Evolutionary conservation across 2,888 invertebrate genomes (phyloP).

Genomic region (Catonia carolina): DNA sequence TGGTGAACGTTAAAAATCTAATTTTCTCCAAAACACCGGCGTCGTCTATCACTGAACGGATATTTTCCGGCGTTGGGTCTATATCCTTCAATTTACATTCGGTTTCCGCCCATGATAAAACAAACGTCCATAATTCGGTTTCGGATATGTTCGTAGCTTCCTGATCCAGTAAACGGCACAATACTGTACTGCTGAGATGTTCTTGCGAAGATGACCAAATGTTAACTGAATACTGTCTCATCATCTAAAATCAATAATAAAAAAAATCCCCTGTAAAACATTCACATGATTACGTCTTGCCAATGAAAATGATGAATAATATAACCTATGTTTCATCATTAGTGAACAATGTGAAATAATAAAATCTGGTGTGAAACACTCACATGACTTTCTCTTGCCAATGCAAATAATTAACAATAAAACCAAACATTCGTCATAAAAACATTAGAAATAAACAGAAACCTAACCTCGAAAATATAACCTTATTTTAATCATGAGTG

Average conservation of each 20-base stretch:
- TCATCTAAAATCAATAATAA: slow-evolving; percentile 41
- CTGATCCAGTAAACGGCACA: slow-evolving; percentile 48
- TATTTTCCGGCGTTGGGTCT: slow-evolving; percentile 43
- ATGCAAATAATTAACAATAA: no score
- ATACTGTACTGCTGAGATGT: slow-evolving; percentile 47
- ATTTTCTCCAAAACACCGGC: slow-evolving; percentile 46
- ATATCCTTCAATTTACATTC: slow-evolving; percentile 48
- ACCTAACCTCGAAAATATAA: no score
- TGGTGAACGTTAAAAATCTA: slow-evolving; percentile 42
- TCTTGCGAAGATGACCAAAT: slow-evolving; percentile 47
- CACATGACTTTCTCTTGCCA: no score
- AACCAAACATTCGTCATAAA: neutral
- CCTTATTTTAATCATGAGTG: no score
- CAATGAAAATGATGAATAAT: no score
- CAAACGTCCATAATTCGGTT: slow-evolving; percentile 49
- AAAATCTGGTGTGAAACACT: no score
- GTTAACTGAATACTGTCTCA: slow-evolving; percentile 51
- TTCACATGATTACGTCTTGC: no score
- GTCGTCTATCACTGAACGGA: slow-evolving; percentile 44
- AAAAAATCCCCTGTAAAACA: slow-evolving; percentile 16
- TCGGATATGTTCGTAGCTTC: slow-evolving; percentile 49
- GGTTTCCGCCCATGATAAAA: slow-evolving; percentile 50
- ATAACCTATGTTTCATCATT: no score
- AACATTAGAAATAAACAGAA: no score
- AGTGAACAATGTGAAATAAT: no score